Percentiles rank a stretch among this genome's conserved stretches.
Evolutionary conservation across 2,888 invertebrate species (phyloP).

Genomic region (Cephus nigrinus): DNA sequence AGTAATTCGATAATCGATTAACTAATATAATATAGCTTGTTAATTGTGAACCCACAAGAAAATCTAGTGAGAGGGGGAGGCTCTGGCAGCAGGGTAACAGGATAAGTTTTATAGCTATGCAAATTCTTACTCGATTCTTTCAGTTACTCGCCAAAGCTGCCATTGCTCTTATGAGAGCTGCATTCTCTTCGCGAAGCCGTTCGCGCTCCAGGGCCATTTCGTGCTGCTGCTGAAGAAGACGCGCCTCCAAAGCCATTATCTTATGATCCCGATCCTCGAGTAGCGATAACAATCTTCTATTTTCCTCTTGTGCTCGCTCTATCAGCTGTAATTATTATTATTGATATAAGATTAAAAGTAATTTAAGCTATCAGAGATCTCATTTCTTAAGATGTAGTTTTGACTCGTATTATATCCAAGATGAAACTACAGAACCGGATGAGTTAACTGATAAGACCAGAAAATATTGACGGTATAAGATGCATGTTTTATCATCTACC

Average conservation of each 20-base stretch:
- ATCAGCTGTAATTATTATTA: constrained; percentile 49
- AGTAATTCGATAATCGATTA: constrained; percentile 31
- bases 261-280: constrained; percentile 64
- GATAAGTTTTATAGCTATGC: constrained; percentile 26
- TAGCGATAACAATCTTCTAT: constrained; percentile 59
- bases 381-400: neutral
- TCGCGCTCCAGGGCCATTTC: constrained; percentile 59
- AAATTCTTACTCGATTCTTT: neutral
- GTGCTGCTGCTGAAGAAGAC: constrained; percentile 57
- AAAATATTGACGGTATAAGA: neutral
- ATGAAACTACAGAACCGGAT: neutral
- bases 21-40: constrained; percentile 25
- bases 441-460: neutral
- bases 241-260: constrained; percentile 61
- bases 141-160: constrained; percentile 54
- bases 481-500: neutral
- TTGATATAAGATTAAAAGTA: constrained; percentile 5
- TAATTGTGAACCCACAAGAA: constrained; percentile 21
- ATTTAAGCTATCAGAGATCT: neutral
- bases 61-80: neutral
- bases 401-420: neutral
- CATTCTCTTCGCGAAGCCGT: constrained; percentile 60
- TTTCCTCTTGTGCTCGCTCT: constrained; percentile 64
- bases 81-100: constrained; percentile 4
- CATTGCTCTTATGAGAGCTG: constrained; percentile 61